phyloP scores from a whole-genome alignment of 2,797 vertebrate genomes.

The Vespertilio murinus region DNA sequence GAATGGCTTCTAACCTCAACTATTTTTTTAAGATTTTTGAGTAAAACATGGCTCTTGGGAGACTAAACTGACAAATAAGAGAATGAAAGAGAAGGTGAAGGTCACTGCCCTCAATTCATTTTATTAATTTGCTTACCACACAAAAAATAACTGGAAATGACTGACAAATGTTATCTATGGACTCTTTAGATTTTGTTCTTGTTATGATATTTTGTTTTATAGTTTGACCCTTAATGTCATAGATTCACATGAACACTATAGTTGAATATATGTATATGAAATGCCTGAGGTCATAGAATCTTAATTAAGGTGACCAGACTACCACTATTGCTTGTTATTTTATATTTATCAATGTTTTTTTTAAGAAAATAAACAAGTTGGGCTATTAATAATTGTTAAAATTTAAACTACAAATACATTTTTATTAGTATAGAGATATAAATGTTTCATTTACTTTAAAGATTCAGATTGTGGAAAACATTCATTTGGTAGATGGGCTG shows the following conservation, averaged over 20 bases:
- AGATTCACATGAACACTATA: background rate
- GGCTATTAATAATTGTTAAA: background rate
- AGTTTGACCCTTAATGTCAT: background rate
- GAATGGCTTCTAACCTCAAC: conserved; percentile 8
- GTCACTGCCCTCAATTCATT: background rate
- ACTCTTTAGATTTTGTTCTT: background rate
- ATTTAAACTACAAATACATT: background rate
- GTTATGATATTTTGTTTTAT: background rate
- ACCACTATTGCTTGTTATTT: background rate
- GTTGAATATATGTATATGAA: background rate
- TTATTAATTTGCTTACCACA: conserved; percentile 37
- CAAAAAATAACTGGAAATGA: conserved; percentile 4
- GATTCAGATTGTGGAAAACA: background rate
- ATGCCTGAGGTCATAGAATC: background rate
- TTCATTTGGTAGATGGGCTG: background rate
- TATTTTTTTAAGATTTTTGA: conserved; percentile 20
- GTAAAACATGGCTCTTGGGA: background rate
- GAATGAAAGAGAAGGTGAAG: background rate
- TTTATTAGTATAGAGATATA: background rate
- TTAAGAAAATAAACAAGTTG: background rate
- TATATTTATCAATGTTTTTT: background rate
- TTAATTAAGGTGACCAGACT: background rate
- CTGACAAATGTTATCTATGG: background rate
- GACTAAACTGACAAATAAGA: conserved; percentile 24
- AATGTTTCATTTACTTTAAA: background rate